Base-by-base conservation (phyloP, 1,140 invertebrate species). In the Heterodera schachtii region DNA sequence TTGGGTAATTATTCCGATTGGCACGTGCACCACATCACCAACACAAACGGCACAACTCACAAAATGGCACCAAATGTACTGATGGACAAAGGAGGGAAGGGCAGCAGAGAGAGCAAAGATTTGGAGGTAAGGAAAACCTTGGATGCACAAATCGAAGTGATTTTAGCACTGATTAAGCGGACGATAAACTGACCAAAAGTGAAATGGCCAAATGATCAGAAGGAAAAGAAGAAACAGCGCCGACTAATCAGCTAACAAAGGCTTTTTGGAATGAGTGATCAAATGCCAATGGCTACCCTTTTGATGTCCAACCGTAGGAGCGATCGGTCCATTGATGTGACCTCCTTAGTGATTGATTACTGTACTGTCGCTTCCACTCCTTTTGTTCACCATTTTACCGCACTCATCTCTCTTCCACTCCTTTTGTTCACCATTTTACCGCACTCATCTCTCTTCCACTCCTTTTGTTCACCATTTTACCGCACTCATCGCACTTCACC, bases 1-100 rank as follows among this genome's bases (percentile, higher is more conserved):
- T 78, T 78, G 77, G 77, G 77, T 78, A 78, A 78, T 78, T 78
- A 78, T 78, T 78, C 77, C 77, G 77, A 6, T 16, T 31, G 46
- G 31, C 64, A 78, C 64, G n/a, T 3, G 64, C 60, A 78, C 76
- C 44, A 78, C 21, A 78, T 57, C 76, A 78, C 76, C 47, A 46
- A 76, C 75, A 66, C 43, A n/a, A 77, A 77, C 11, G 60, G 60
- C 60, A 43, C 49, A 64, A 44, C 60, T 57, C 31, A 16, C 49
- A 16, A 44, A 77, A 43, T 4, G 13, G 64, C 75, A 70, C n/a
- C 5, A 71, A 2, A 9, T 21, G 67, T n/a, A 70, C n/a, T 19
- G 67, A 9, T 70, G 11, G 67, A 46, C 41, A 41, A 71, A 71
- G 19, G 69, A 43, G 21, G 69, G 19, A 31, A 31, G 31, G 31